A percentile compares a stretch with the other conserved stretches of the same genome.
phyloP scores from a whole-genome alignment of 1,140 invertebrate genomes.

The Mya arenaria region DNA sequence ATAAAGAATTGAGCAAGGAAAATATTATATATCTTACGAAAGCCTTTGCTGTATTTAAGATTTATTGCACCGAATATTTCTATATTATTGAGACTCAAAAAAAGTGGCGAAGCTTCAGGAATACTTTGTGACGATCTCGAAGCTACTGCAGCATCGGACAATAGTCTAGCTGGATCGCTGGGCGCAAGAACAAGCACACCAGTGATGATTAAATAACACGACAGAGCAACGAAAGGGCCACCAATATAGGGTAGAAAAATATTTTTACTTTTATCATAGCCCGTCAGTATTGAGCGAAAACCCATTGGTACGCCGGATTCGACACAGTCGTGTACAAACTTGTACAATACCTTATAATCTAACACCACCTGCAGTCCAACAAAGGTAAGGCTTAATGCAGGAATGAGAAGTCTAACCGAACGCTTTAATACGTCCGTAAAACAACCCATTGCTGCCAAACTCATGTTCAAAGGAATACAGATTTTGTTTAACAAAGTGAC shows the following conservation, averaged over 20 bases:
- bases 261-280: constrained; percentile 22
- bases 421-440: not conserved
- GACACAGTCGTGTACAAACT: constrained; percentile 12
- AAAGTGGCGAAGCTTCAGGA: not conserved
- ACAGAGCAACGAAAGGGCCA: constrained; percentile 29
- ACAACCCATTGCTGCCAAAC: no score
- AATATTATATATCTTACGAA: not conserved
- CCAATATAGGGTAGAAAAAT: constrained; percentile 28
- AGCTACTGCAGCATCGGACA: not conserved
- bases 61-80: constrained; percentile 4
- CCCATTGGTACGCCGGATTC: constrained; percentile 35
- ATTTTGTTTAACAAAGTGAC: not conserved
- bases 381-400: constrained; percentile 16
- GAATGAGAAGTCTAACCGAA: not conserved
- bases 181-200: not conserved
- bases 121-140: no score
- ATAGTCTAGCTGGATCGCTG: not conserved
- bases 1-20: constrained; percentile 39
- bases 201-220: constrained; percentile 16
- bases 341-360: not conserved
- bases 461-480: not conserved
- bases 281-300: constrained; percentile 33
- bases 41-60: not conserved
- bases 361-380: constrained; percentile 24
- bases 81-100: not conserved